Base-by-base conservation (phyloP, 2,113 vertebrate genomes). In the Fulmarus glacialis region DNA sequence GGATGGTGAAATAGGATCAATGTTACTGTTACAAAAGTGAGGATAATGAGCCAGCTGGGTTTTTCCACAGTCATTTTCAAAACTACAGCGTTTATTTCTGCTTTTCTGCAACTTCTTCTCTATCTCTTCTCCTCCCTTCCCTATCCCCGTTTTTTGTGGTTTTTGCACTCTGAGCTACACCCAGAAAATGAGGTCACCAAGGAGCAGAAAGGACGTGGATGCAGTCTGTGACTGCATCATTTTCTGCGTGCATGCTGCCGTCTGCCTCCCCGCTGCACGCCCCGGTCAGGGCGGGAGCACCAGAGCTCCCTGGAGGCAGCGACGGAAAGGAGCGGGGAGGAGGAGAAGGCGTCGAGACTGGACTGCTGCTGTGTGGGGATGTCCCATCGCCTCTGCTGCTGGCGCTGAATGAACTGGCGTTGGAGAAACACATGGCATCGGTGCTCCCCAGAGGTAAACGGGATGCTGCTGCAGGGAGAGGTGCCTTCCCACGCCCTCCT, bases 21-120 rank as follows among this genome's bases (percentile, higher is more conserved):
- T 73, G 94, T 96, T 88, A 96, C 91, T 96, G 93, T 95, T 93
- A 97, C 74, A 96, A 94, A 96, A 97, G 96, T 80, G 91, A 96
- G 88, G 84, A 94, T 91, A 95, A 70, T 34, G 90, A 94, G 94
- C 96, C 97, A 97, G 91, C 91, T 96, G 96, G 97, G 95, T 96
- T 96, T 97, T 96, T 96, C 97, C 97, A 94, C 78, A 91, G 67
- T 32, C 45, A 45, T 96, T 94, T 95, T 96, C 64, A 96, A 93
- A 97, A 96, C 66, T 60, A 30, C 74, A 80, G 71, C 13, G 0
- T 77, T 95, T 90, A 90, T 97, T 97, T 96, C 96, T 97, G 95
- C 95, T 96, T 97, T 97, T 96, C 89, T 96, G 91, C 87, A 94
- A 81, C 87, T 88, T 95, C 90, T 95, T 73, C 92, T 94, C 91